These are phyloP conservation scores for Oreohelix idahoensis DNA, from an alignment of 1,140 invertebrate genomes.

Conservation along the genomic window DNA sequence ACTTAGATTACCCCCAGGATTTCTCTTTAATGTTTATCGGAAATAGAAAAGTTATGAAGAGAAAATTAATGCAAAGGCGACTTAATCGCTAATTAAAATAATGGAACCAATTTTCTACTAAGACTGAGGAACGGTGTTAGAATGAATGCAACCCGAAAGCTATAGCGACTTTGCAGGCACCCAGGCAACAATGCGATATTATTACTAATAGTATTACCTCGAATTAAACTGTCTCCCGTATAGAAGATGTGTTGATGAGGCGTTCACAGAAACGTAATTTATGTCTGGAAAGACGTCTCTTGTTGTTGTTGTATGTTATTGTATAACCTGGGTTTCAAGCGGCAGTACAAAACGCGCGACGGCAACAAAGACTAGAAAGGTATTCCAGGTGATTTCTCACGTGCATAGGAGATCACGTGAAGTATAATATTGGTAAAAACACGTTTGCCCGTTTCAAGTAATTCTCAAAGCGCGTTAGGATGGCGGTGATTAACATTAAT, in stretches of 20 bases:
- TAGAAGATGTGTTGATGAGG: background rate
- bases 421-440: background rate
- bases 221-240: background rate
- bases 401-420: background rate
- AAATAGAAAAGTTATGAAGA: background rate
- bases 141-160: background rate
- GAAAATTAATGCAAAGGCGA: background rate
- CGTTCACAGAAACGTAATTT: background rate
- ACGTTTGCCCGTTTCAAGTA: background rate
- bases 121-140: background rate
- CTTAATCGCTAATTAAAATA: constrained; percentile 15
- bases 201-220: background rate
- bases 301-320: background rate
- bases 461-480: background rate
- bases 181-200: background rate
- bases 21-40: background rate
- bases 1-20: background rate
- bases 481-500: constrained; percentile 8
- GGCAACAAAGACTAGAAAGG: background rate
- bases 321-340: background rate
- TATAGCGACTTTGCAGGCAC: background rate
- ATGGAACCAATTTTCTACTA: background rate
- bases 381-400: background rate
- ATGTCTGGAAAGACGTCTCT: background rate
- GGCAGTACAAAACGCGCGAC: background rate